phyloP scores from a whole-genome alignment of 1,140 invertebrate species.

The Acromyrmex heyeri region DNA sequence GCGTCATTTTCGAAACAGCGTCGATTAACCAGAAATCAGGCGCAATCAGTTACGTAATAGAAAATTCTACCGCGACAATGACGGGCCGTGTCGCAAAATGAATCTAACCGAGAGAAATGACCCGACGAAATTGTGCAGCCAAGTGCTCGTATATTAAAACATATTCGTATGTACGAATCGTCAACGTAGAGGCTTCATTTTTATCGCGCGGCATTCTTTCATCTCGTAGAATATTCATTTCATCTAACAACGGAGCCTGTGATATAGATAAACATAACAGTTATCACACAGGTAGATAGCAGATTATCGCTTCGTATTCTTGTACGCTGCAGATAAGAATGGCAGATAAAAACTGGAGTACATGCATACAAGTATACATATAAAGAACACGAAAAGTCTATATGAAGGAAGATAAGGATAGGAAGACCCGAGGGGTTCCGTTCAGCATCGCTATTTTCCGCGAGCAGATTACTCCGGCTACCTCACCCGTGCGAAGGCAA shows the following conservation, averaged over 20 bases:
- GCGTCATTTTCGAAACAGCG: conserved; percentile 25
- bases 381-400: background rate
- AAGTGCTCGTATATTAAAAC: background rate
- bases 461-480: conserved; percentile 4
- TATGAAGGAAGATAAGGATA: background rate
- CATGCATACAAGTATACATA: background rate
- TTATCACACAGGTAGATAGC: background rate
- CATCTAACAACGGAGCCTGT: background rate
- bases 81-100: background rate
- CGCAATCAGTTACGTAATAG: conserved; percentile 38
- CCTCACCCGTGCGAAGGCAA: conserved; percentile 5
- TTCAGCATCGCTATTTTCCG: conserved; percentile 58
- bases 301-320: conserved; percentile 1
- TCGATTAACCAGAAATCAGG: conserved; percentile 26
- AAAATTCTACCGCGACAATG: conserved; percentile 17
- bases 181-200: background rate
- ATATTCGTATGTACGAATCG: background rate
- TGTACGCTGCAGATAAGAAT: background rate
- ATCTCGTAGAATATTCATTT: conserved; percentile 13
- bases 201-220: conserved; percentile 19
- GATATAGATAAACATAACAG: background rate
- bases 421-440: conserved; percentile 39
- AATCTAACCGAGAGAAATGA: background rate
- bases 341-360: background rate
- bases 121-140: background rate